Conservation (phyloP, 2,113 vertebrate genomes). For the Dryoscopus gambensis region DNA sequence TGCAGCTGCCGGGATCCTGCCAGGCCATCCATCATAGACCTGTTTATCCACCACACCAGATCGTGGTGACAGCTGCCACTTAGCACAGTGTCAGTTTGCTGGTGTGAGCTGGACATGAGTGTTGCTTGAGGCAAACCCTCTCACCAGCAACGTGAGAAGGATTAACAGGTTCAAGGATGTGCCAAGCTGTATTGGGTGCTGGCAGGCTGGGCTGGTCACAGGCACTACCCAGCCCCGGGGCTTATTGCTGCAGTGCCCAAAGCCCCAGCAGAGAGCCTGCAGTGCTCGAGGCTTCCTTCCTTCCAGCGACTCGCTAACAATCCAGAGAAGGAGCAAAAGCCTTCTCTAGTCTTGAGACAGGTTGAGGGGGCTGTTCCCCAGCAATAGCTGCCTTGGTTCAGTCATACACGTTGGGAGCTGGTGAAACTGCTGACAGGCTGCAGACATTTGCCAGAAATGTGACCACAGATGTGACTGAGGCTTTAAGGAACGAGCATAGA, state of each 20-base stretch:
- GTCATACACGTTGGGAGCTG: background rate
- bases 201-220: background rate
- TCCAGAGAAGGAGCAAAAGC: background rate
- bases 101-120: rapidly evolving
- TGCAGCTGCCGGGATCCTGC: background rate
- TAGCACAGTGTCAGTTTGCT: background rate
- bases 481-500: background rate
- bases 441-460: background rate
- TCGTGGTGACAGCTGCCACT: background rate
- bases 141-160: background rate
- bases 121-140: background rate
- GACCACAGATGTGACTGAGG: background rate
- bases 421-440: background rate
- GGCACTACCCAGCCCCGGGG: background rate
- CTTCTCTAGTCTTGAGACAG: background rate
- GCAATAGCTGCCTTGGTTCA: background rate
- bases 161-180: background rate
- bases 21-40: background rate
- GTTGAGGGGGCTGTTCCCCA: background rate
- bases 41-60: background rate
- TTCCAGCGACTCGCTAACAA: rapidly evolving
- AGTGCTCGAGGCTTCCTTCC: background rate
- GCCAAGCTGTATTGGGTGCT: background rate
- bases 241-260: background rate
- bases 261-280: background rate